Conservation (phyloP, 2,797 vertebrate species). For the Monodelphis domestica region DNA sequence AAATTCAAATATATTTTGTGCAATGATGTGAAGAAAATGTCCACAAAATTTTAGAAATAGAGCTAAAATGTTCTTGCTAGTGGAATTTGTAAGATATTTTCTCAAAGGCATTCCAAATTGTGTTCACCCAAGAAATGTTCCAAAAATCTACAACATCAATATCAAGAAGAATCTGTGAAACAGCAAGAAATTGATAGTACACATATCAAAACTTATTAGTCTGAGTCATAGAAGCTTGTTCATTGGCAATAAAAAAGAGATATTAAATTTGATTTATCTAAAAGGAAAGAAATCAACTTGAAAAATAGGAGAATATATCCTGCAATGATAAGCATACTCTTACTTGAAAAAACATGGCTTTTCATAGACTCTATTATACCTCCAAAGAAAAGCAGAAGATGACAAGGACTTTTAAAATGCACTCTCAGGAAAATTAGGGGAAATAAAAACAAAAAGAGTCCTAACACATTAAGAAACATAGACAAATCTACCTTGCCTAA, state of each 20-base stretch:
- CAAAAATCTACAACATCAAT: no score
- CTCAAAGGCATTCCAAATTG: neutral
- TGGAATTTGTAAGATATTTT: neutral
- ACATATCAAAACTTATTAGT: neutral
- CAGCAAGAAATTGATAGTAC: neutral
- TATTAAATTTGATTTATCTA: neutral
- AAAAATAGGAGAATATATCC: neutral
- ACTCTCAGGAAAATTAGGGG: neutral
- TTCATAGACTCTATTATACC: neutral
- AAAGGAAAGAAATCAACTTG: neutral
- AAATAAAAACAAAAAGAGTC: no score
- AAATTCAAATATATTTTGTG: neutral
- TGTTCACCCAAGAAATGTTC: no score
- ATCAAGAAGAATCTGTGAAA: no score
- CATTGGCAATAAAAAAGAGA: neutral
- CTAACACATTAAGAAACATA: no score
- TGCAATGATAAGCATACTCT: no score
- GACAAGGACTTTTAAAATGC: neutral
- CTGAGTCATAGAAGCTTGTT: neutral
- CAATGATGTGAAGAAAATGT: neutral
- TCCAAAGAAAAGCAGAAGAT: neutral
- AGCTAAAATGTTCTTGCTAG: neutral
- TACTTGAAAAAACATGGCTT: no score
- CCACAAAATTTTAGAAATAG: neutral
- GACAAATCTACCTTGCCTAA: no score